Base-by-base conservation (phyloP, 2,113 vertebrate species). In the Paradisaea rubra region DNA sequence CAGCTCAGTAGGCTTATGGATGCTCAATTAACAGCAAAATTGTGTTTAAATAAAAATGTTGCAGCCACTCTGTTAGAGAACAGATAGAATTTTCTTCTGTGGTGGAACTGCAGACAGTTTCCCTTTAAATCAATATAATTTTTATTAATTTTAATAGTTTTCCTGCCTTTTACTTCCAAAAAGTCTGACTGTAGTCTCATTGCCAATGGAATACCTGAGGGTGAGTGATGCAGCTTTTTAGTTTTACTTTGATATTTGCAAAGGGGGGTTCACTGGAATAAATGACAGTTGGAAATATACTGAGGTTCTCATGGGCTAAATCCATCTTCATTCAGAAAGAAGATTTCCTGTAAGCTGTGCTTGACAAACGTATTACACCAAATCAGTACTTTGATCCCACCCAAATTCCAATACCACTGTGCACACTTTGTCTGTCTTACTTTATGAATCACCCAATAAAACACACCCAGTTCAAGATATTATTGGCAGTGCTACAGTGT, bases 371-470 rank as follows among this genome's bases (percentile, higher is more conserved):
- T 88, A 93, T 86, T 93, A 76, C 52, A 68, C 77, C 84, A 86
- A 93, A 94, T 81, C 65, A 86, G 59, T 52, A 59, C 95, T 88
- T 84, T 92, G 83, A 95, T 96, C 92, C 92, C 94, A 94, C 86
- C 83, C 91, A 81, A 91, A 93, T 93, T 93, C 92, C 94, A 71
- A 71, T 96, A 92, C 81, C 73, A 60, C 92, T 94, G 88, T 90
- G 95, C 86, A 93, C 81, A 91, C 77, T 94, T 95, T 79, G 77
- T 92, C 83, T 66, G 91, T 78, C 86, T 94, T 88, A 78, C 92
- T 92, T 93, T 93, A 91, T 95, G 92, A 96, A 95, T 95, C 94
- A 96, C 94, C 61, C 91, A 91, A 81, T 95, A 94, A 96, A 96
- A 92, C 92, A 95, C 95, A 94, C 83, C 86, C 83, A 81, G 83